phyloP scores from a whole-genome alignment of 1,140 invertebrate genomes.

The Drosophila kohkoa region DNA sequence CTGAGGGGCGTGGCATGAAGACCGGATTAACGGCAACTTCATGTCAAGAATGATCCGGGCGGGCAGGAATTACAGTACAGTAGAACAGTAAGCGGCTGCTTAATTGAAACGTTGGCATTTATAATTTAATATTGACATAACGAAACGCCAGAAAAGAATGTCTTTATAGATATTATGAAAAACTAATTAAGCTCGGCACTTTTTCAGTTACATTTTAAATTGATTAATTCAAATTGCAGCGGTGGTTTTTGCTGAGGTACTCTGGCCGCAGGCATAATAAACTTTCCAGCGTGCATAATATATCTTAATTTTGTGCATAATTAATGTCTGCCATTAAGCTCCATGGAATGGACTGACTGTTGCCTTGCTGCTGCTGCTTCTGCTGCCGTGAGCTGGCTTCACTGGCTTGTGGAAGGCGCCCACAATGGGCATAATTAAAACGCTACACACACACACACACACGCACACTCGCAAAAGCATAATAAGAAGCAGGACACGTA shows the following conservation, averaged over 20 bases:
- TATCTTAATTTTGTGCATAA: constrained; percentile 74
- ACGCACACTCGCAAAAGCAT: neutral
- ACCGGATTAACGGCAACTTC: constrained; percentile 53
- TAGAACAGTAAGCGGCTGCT: neutral
- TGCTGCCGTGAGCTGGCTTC: neutral
- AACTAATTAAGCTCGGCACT: constrained; percentile 57
- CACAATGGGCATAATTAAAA: constrained; percentile 52
- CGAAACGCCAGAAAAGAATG: constrained; percentile 32
- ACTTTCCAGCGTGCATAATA: constrained; percentile 59
- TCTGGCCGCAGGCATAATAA: constrained; percentile 35
- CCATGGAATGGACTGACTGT: constrained; percentile 11
- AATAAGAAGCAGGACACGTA: constrained; percentile 45
- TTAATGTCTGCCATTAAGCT: constrained; percentile 73
- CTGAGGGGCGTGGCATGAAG: constrained; percentile 19
- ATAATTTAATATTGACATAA: constrained; percentile 63
- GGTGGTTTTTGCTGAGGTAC: constrained; percentile 12
- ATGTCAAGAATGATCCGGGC: constrained; percentile 7
- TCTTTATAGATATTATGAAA: constrained; percentile 40
- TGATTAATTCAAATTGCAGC: constrained; percentile 73
- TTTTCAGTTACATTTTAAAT: constrained; percentile 39
- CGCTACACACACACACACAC: constrained; percentile 24
- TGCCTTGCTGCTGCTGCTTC: neutral
- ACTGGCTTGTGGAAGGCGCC: constrained; percentile 25
- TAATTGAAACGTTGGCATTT: constrained; percentile 34
- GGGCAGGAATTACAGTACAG: constrained; percentile 8